Conservation (phyloP, 2,113 vertebrate species). For the Drymodes brunneopygia region DNA sequence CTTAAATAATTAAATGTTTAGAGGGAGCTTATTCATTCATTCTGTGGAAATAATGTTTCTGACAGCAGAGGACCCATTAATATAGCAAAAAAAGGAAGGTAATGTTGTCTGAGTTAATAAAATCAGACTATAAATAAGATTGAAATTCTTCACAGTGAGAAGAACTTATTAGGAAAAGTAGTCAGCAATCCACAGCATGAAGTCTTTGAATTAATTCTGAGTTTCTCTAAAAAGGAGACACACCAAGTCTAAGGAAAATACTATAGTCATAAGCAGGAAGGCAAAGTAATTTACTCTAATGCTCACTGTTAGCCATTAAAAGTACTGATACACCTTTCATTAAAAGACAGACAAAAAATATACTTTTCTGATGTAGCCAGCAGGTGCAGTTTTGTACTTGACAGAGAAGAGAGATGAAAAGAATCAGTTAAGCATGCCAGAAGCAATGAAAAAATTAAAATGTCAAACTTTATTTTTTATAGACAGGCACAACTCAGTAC, state of each 20-base stretch:
- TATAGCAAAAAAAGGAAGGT: neutral
- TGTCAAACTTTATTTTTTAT: neutral
- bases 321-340: neutral
- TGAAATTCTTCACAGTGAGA: neutral
- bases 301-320: neutral
- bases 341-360: neutral
- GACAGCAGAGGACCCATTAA: neutral
- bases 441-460: conserved; percentile 11
- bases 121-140: neutral
- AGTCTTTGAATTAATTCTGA: neutral
- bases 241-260: neutral
- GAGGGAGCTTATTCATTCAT: neutral
- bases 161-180: neutral
- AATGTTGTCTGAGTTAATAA: neutral
- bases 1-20: neutral
- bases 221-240: neutral
- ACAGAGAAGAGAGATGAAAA: neutral
- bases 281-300: neutral
- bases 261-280: neutral
- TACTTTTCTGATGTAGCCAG: neutral
- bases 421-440: neutral
- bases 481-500: neutral
- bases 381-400: neutral
- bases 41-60: neutral
- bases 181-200: neutral